Percentiles rank a stretch among this genome's conserved stretches.
Evolutionary conservation across 2,113 vertebrate species (phyloP).

Genomic region (Macquaria ambigua): DNA sequence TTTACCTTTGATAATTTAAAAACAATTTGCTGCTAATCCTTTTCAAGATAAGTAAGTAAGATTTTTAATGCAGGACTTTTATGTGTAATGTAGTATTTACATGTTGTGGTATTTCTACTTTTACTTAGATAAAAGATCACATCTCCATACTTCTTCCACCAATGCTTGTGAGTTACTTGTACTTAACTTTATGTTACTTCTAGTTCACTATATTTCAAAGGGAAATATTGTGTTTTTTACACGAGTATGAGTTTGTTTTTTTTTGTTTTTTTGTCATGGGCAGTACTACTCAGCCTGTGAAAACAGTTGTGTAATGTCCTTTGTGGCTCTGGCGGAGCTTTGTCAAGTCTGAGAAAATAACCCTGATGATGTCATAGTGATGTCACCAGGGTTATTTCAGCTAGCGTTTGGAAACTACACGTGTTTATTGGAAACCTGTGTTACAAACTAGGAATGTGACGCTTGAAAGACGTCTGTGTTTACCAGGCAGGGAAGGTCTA

Average conservation of each 20-base stretch:
- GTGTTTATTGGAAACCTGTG: no score
- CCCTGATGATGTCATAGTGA: not conserved
- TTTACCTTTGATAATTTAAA: no score
- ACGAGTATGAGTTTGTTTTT: not conserved
- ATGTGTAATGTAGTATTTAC: not conserved
- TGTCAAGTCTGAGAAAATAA: not conserved
- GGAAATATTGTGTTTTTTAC: not conserved
- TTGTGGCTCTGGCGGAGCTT: not conserved
- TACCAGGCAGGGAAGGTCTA: not conserved
- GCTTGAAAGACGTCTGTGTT: not conserved
- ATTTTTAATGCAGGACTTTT: no score
- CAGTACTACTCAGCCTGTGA: not conserved
- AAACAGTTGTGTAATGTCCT: not conserved
- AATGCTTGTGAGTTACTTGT: not conserved
- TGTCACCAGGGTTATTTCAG: no score
- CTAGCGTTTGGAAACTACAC: no score
- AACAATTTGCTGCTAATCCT: not conserved
- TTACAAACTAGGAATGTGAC: no score
- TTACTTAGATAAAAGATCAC: not conserved
- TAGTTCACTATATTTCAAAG: not conserved
- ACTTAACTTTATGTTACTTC: not conserved
- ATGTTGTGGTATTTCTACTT: not conserved
- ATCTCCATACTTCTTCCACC: not conserved
- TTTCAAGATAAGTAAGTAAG: no score
- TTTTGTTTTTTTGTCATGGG: not conserved